Evolutionary conservation across 1,140 invertebrate species (phyloP).

Genomic region (Hesperophylax magnus): DNA sequence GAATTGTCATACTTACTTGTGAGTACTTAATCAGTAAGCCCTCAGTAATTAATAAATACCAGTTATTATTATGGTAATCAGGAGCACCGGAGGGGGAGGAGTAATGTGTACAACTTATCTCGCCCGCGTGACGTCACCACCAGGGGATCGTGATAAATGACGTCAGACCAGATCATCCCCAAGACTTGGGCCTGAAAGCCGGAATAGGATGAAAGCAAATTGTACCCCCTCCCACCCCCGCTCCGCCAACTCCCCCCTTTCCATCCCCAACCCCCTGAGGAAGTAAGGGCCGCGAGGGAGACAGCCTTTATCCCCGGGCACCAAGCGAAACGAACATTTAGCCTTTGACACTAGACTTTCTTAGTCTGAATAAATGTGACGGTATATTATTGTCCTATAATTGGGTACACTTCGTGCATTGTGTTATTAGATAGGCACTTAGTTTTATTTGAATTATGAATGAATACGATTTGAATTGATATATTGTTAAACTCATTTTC

Average conservation of each 20-base stretch:
- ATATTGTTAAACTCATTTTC: too few relatives aligned
- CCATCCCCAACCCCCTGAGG: not conserved
- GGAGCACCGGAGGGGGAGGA: not conserved
- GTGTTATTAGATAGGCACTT: not conserved
- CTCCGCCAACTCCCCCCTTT: too few relatives aligned
- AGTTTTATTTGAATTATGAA: too few relatives aligned
- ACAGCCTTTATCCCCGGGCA: conserved; percentile 11
- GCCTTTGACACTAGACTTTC: conserved; percentile 12
- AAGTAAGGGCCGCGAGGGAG: not conserved
- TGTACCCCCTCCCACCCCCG: not conserved
- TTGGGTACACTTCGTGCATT: conserved; percentile 20
- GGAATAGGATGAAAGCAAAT: conserved; percentile 20
- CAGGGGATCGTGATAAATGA: conserved; percentile 50
- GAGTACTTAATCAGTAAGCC: not conserved
- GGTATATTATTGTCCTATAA: conserved; percentile 15
- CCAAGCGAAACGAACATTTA: conserved; percentile 31
- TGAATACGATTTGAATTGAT: too few relatives aligned
- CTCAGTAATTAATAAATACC: not conserved
- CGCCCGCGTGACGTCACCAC: conserved; percentile 47
- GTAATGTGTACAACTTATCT: conserved; percentile 51
- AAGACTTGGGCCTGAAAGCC: conserved; percentile 8
- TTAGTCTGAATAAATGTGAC: conserved; percentile 19
- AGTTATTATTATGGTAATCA: conserved; percentile 24
- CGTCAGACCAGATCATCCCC: conserved; percentile 33
- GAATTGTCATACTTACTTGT: too few relatives aligned